Percentiles rank a stretch among this genome's conserved stretches.
phyloP scores from a whole-genome alignment of 2,888 invertebrate species.

The Pristionchus mayeri region DNA sequence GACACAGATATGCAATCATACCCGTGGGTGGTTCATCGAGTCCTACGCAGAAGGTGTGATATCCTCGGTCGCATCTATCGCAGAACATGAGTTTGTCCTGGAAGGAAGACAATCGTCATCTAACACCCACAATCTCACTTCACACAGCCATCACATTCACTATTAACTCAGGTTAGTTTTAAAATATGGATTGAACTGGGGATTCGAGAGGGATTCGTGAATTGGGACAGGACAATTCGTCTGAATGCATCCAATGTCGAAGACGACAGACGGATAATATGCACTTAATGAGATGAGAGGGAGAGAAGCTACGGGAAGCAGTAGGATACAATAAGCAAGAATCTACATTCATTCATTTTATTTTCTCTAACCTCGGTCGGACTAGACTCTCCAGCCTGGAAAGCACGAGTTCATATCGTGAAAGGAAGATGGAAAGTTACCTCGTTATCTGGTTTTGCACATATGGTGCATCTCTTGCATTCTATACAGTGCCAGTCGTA shows the following conservation, averaged over 20 bases:
- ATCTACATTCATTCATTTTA: neutral
- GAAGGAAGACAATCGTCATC: slow-evolving; percentile 50
- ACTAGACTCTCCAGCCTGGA: slow-evolving; percentile 14
- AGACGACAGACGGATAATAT: neutral
- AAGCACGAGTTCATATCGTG: neutral
- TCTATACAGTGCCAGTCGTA: slow-evolving; percentile 95
- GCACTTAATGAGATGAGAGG: neutral
- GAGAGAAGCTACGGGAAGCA: neutral
- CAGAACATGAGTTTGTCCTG: slow-evolving; percentile 92
- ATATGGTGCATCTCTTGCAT: slow-evolving; percentile 91
- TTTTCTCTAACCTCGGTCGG: neutral
- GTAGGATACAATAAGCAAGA: neutral
- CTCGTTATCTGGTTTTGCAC: slow-evolving; percentile 87
- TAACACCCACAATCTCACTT: neutral
- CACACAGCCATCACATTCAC: neutral
- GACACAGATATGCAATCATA: neutral
- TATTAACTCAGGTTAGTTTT: neutral
- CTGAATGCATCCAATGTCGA: neutral
- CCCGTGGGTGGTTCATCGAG: slow-evolving; percentile 87
- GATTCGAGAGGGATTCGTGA: neutral
- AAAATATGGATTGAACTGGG: neutral
- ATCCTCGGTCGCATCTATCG: slow-evolving; percentile 93
- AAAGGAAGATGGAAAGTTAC: slow-evolving; percentile 67
- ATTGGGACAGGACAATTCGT: neutral
- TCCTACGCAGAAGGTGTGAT: slow-evolving; percentile 92